phyloP scores from a whole-genome alignment of 2,797 vertebrate species.

The Hydrophis major region DNA sequence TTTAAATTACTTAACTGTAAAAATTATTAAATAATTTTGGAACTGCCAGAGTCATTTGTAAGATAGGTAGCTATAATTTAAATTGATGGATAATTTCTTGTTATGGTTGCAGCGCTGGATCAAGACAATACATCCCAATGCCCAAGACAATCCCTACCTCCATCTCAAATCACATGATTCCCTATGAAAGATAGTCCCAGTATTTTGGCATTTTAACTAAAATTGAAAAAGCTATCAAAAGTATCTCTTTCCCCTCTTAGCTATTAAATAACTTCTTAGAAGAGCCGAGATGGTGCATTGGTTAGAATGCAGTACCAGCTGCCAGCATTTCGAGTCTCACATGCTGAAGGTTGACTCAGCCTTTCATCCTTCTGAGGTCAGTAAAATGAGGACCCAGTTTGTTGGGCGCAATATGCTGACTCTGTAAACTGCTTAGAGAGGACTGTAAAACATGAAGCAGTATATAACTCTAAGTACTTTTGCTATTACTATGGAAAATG shows the following conservation, averaged over 20 bases:
- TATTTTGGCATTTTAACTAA: background rate
- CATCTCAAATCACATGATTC: background rate
- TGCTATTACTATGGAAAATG: no score
- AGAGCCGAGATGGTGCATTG: no score
- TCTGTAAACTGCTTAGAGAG: no score
- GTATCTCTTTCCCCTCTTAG: background rate
- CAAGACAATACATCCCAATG: background rate
- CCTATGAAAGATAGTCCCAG: background rate
- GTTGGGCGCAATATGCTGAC: no score
- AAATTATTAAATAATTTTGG: background rate
- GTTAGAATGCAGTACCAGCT: no score
- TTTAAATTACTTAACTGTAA: background rate
- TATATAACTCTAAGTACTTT: no score
- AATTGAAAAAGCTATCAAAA: background rate
- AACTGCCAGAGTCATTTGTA: background rate
- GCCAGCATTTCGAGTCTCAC: no score
- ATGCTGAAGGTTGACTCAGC: no score
- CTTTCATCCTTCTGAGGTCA: no score
- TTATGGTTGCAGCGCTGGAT: background rate
- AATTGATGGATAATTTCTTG: background rate
- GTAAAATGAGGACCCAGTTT: no score
- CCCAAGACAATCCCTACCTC: background rate
- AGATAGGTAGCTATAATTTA: background rate
- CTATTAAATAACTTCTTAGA: background rate
- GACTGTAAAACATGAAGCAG: no score